Evolutionary conservation across 2,888 invertebrate species (phyloP).

Genomic region (Caenorhabditis sp.): DNA sequence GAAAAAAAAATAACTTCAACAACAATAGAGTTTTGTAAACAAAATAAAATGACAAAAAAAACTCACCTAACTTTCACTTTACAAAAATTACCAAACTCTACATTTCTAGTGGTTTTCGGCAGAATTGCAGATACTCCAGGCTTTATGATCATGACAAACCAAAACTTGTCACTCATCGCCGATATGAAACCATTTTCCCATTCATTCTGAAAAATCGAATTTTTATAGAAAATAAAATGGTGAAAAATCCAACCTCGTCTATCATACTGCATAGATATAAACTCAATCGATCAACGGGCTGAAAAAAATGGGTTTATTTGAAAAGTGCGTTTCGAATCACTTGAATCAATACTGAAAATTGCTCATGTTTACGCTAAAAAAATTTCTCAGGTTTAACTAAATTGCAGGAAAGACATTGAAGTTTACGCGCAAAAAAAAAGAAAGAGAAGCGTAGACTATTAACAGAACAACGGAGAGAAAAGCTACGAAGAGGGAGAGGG

Average conservation of each 20-base stretch:
- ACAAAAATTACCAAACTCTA: slow-evolving; percentile 7
- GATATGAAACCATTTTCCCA: background rate
- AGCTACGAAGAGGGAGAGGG: background rate
- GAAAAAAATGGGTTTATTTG: background rate
- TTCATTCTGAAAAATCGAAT: background rate
- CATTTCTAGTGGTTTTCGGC: background rate
- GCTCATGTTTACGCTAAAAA: background rate
- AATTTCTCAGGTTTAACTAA: too few species aligned
- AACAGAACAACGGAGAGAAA: background rate
- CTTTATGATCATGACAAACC: slow-evolving; percentile 14
- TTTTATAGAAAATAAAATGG: background rate
- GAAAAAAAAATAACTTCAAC: too few species aligned
- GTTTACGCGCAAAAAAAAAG: background rate
- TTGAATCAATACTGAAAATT: background rate
- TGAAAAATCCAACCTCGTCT: background rate
- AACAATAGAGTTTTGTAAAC: background rate
- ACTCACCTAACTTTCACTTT: slow-evolving; percentile 13
- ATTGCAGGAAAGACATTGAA: too few species aligned
- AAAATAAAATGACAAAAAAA: background rate
- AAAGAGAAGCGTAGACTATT: background rate
- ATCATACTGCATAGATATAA: background rate
- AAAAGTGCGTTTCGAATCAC: background rate
- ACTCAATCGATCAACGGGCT: background rate
- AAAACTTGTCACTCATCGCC: background rate
- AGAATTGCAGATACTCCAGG: slow-evolving; percentile 13